Evolutionary conservation across 1,140 invertebrate species (phyloP).

Genomic region (Cydia strobilella): DNA sequence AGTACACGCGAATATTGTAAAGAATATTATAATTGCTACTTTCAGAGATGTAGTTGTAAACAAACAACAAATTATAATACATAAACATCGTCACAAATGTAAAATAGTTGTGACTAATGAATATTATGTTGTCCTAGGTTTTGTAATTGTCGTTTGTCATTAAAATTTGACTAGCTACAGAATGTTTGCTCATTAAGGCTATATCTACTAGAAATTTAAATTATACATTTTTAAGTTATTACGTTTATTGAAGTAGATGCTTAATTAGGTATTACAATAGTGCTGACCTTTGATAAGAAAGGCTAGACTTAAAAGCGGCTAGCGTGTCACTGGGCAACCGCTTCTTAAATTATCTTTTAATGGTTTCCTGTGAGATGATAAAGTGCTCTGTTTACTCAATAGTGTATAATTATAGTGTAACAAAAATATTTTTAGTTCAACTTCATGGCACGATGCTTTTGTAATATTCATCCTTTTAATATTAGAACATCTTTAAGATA

Average conservation of each 20-base stretch:
- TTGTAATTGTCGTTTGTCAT: not conserved
- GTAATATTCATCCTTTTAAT: not conserved
- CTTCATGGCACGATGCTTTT: not conserved
- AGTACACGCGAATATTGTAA: not conserved
- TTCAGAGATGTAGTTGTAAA: not conserved
- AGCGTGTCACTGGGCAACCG: slow-evolving; percentile 36
- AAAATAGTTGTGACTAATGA: not conserved
- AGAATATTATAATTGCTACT: not conserved
- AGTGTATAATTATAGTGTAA: slow-evolving; percentile 24
- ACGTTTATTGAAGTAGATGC: slow-evolving; percentile 41
- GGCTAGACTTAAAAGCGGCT: slow-evolving; percentile 49
- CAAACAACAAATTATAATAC: not conserved
- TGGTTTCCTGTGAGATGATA: slow-evolving; percentile 59
- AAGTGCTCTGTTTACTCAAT: slow-evolving; percentile 46
- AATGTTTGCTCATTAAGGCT: no score
- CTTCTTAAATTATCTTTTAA: slow-evolving; percentile 53
- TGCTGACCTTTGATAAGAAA: slow-evolving; percentile 61
- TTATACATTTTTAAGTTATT: slow-evolving; percentile 52
- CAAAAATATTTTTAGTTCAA: slow-evolving; percentile 17
- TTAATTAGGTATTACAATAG: slow-evolving; percentile 47
- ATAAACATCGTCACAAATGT: not conserved
- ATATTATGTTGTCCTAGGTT: not conserved
- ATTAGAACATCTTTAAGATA: not conserved
- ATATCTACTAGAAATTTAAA: slow-evolving; percentile 33
- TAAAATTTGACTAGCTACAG: no score